phyloP scores from a whole-genome alignment of 2,797 vertebrate species.

The Chelon auratus region DNA sequence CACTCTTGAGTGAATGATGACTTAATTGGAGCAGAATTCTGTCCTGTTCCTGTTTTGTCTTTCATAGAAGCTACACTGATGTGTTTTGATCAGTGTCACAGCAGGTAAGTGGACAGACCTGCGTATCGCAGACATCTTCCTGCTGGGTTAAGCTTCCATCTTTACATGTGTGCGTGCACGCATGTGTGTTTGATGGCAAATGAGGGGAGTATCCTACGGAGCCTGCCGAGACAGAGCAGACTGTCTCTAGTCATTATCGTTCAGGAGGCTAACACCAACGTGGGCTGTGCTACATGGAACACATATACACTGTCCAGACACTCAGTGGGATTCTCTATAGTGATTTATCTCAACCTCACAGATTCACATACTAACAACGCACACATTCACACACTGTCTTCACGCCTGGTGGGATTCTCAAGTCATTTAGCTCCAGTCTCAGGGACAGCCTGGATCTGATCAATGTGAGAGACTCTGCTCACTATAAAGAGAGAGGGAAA shows the following conservation, averaged over 20 bases:
- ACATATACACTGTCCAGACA: slow-evolving; percentile 39
- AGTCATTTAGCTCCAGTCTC: slow-evolving; percentile 57
- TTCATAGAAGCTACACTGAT: slow-evolving; percentile 55
- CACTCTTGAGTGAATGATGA: slow-evolving; percentile 20
- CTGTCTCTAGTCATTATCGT: slow-evolving; percentile 71
- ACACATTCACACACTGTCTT: slow-evolving; percentile 11
- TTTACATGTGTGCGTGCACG: slow-evolving; percentile 15
- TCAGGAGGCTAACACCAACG: slow-evolving; percentile 52
- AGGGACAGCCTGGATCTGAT: slow-evolving; percentile 46
- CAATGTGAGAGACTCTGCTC: slow-evolving; percentile 34
- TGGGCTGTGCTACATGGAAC: slow-evolving; percentile 27
- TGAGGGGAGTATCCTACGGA: slow-evolving; percentile 61
- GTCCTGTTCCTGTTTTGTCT: slow-evolving; percentile 45
- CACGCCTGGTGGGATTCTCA: slow-evolving; percentile 39
- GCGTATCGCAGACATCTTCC: slow-evolving; percentile 45
- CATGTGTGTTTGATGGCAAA: slow-evolving; percentile 61
- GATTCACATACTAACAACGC: slow-evolving; percentile 18
- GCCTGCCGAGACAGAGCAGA: slow-evolving; percentile 48
- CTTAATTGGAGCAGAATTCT: slow-evolving; percentile 36
- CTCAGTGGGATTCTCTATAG: slow-evolving; percentile 48
- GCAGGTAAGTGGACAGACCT: slow-evolving; percentile 63
- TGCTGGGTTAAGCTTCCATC: slow-evolving; percentile 43
- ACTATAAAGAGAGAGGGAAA: slow-evolving; percentile 17
- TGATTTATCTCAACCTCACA: slow-evolving; percentile 54
- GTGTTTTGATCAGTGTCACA: slow-evolving; percentile 76